Base-by-base conservation (phyloP, 37 sponge, comb jelly and placozoan genomes). In the Cliona cf. orientalis region DNA sequence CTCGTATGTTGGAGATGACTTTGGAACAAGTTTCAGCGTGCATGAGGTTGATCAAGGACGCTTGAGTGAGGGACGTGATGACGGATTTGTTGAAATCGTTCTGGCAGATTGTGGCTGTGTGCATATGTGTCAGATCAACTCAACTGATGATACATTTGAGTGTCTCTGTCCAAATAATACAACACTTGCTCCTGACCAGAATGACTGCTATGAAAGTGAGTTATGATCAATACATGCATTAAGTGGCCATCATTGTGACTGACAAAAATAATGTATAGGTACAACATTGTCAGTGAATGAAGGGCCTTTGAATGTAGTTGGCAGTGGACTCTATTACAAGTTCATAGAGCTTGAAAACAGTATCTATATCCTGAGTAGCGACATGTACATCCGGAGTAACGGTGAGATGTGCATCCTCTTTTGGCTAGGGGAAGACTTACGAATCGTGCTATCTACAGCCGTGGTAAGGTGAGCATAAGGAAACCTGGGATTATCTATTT, bases 151-250 rank as follows among this genome's bases (percentile, higher is more conserved):
- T 17, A 11, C 7, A 26, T 63, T 63, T 63, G 65, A 63, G 31
- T 63, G 65, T 32, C 58, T 45, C 9, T 58, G 58, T 28, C 46
- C 58, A 23, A 41, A 45, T 57, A 59, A 67, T 2, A 2, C 4
- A 0, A 1, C 77, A 6, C 45, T 66, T 3, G 68, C 68, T 76
- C 63, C 42, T 33, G 76, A 84, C 61, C 70, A 77, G 35, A 42
- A 33, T 35, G 70, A 75, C 60, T 84, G 85, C 43, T 36, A 74
- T 34, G 12, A 2, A 68, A 72, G 81, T 84, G 42, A 84, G 17
- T 11, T 11, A 49, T 49, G 14, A 49, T 19, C 17, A 49, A 49
- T 49, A 19, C 14, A 49, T 49, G 55, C 17, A 49, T 49, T 49
- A 49, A 49, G 17, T 11, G 17, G 55, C 55, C 17, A 49, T 11